These are phyloP conservation scores for Acropora tenuis DNA, from an alignment of 64 coral and sea anemone species.

Conservation along the genomic window DNA sequence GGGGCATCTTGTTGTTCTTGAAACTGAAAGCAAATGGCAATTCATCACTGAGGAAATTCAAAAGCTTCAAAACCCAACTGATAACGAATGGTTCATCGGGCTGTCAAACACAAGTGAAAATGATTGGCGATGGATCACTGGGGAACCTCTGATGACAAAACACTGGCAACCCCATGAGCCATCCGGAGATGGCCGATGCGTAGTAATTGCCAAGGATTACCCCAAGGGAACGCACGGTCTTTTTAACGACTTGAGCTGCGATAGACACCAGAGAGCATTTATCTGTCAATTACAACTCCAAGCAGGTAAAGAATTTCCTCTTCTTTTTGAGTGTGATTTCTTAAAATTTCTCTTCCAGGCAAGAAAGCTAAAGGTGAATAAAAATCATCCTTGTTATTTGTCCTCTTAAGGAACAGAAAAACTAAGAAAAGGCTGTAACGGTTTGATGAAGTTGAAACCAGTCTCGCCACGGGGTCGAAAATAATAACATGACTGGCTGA, in stretches of 20 bases:
- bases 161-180: conserved; percentile 41
- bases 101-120: not conserved
- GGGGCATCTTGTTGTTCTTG: conserved; percentile 46
- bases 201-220: conserved; percentile 41
- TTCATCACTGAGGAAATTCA: conserved; percentile 51
- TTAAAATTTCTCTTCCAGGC: too few relatives aligned
- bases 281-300: conserved; percentile 37
- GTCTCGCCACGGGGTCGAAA: too few relatives aligned
- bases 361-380: not conserved
- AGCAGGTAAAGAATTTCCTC: not conserved
- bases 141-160: conserved; percentile 5
- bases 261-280: conserved; percentile 1
- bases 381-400: too few relatives aligned
- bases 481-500: too few relatives aligned
- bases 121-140: conserved; percentile 57
- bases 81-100: conserved; percentile 56
- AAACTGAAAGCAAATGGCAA: conserved; percentile 53
- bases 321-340: too few relatives aligned
- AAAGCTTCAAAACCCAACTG: conserved; percentile 38
- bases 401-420: too few relatives aligned
- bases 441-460: too few relatives aligned
- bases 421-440: too few relatives aligned
- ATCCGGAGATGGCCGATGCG: conserved; percentile 50
- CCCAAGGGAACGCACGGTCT: not conserved
- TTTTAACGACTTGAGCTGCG: conserved; percentile 54